Evolutionary conservation across 2,797 vertebrate species (phyloP), one percentile per base, ranked within the genome.

Genomic region (Alcedo atthis): DNA sequence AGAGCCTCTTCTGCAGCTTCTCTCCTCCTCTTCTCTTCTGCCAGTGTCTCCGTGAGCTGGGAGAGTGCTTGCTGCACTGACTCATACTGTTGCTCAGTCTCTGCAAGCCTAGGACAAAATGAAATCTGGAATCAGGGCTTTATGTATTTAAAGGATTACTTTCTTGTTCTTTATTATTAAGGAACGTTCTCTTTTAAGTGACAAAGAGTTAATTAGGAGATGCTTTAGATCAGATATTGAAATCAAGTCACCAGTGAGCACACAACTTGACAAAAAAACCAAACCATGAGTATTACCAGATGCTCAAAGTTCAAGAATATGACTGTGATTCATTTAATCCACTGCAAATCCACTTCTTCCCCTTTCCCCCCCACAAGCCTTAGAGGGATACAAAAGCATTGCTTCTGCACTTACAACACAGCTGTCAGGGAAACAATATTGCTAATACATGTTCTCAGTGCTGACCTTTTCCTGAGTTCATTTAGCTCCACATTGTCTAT

Each of bases 1-100:
- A 99, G 97, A 49, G 98, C 98, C 42, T 99, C 98, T 81, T 99
- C 98, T 8, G 97, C 98, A 8, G 96, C 95, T 89, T 98, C 98
- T 86, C 98, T 97, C 92, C 98, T 97, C 20, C 89, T 90, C 75
- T 95, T 95, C 93, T 99, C 99, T 40, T 98, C 98, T 4, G 97
- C 90, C 54, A 99, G 95, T 24, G 89, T 96, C 87, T 98, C 97
- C 37, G 95, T 97, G 74, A 98, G 92, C 80, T 96, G 97, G 6
- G 93, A 94, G 43, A 98, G 83, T 3, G 93, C 94, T 80, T 98
- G 98, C 85, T 97, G 98, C 73, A 97, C 64, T 25, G 97, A 93
- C 22, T 97, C 96, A 15, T 97, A 96, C 5, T 97, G 97, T 19
- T 97, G 96, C 91, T 99, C 98, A n/a, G 97, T 90, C 95, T 99